Conservation (phyloP, 2,797 vertebrate species). For the Anabacerthia variegaticeps region DNA sequence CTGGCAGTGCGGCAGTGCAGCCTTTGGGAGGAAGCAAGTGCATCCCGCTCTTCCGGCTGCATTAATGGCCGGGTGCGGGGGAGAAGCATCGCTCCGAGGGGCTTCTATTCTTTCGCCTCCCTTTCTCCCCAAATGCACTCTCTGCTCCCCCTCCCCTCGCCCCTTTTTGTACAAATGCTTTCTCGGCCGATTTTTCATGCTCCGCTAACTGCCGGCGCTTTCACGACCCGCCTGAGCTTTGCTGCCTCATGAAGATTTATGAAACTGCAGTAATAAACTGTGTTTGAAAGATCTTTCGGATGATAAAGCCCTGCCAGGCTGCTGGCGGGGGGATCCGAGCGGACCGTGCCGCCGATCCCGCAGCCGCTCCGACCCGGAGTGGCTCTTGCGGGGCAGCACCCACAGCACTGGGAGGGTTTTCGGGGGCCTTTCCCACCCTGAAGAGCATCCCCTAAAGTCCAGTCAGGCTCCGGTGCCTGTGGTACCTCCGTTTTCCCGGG, state of each 20-base stretch:
- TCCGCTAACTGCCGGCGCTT: constrained; percentile 27
- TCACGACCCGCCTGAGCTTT: not conserved
- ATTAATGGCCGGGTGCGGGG: not conserved
- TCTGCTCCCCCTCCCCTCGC: not conserved
- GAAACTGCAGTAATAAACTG: constrained; percentile 64
- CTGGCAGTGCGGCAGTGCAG: constrained; percentile 39
- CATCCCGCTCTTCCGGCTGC: not conserved
- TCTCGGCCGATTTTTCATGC: constrained; percentile 58
- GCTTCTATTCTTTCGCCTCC: not conserved
- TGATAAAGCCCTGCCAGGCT: not conserved
- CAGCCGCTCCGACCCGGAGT: not conserved
- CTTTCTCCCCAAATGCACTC: not conserved
- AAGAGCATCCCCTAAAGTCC: not conserved
- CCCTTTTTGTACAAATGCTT: constrained; percentile 20
- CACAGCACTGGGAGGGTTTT: not conserved
- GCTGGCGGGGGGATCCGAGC: not conserved
- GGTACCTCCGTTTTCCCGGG: fast-evolving
- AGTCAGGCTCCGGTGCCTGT: fast-evolving
- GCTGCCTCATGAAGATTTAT: constrained; percentile 66
- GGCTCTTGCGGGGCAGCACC: not conserved
- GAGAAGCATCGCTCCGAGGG: not conserved
- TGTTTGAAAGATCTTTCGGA: not conserved
- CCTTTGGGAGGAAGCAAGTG: not conserved
- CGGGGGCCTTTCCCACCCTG: not conserved
- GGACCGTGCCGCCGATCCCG: not conserved